These are phyloP conservation scores for Epicampocera succincta DNA, from an alignment of 2,888 invertebrate species.

Conservation along the genomic window DNA sequence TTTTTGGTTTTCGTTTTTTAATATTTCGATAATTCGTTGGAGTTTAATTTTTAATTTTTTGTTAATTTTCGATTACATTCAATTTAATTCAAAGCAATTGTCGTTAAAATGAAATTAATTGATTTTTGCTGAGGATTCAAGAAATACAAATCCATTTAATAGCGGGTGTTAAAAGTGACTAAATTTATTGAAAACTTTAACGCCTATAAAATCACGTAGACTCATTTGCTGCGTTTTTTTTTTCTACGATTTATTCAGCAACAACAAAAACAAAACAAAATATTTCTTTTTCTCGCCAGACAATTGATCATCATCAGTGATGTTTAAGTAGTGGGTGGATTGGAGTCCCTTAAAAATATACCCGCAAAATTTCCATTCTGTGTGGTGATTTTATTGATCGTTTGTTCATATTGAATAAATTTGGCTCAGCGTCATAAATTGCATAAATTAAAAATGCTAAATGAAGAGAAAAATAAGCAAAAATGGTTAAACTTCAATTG, in stretches of 20 bases:
- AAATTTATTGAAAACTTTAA: conserved; percentile 52
- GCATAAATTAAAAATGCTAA: conserved; percentile 42
- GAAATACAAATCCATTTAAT: conserved; percentile 58
- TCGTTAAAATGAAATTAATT: conserved; percentile 37
- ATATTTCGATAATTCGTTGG: conserved; percentile 33
- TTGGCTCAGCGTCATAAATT: conserved; percentile 44
- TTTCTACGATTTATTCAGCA: background rate
- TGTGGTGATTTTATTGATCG: conserved; percentile 50
- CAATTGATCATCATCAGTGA: background rate
- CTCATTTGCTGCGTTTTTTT: background rate
- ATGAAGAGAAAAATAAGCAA: background rate
- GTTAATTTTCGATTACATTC: conserved; percentile 36
- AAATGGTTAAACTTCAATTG: conserved; percentile 12
- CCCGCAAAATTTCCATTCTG: conserved; percentile 56
- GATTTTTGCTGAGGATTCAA: conserved; percentile 9
- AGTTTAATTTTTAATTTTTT: conserved; percentile 5
- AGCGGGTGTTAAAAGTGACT: conserved; percentile 64
- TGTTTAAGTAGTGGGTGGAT: conserved; percentile 9
- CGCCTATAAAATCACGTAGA: conserved; percentile 57
- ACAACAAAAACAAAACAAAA: background rate
- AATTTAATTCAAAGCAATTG: conserved; percentile 33
- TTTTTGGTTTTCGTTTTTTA: conserved; percentile 41
- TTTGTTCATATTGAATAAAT: background rate
- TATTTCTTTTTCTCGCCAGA: background rate
- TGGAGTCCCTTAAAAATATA: conserved; percentile 10